Evolutionary conservation across 2,797 vertebrate genomes (phyloP), one percentile per base, ranked within the genome.

Genomic region (Sylvia borin): DNA sequence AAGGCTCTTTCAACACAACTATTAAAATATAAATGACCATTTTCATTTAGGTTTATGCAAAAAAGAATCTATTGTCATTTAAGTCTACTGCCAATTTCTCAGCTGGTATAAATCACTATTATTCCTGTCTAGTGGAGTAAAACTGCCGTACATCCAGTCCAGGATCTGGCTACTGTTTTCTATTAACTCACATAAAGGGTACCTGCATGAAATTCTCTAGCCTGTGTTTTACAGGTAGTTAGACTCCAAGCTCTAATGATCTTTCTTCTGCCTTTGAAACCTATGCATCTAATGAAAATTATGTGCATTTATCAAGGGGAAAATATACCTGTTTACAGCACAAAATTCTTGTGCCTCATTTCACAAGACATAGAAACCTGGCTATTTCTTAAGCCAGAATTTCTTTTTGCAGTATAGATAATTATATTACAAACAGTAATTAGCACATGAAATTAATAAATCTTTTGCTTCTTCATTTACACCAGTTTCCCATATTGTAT

Each of bases 401-500:
- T 85, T 84, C 54, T 92, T 92, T 88, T 94, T 68, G n/a, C 57
- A 54, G 50, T 55, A 93, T 71, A 85, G 74, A 55, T 91, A 90
- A 95, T 94, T 92, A 90, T 81, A 79, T 95, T 81, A 62, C 72
- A 77, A 91, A 91, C 66, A 88, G 79, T 45, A 72, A 89, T 94
- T 76, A 94, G 92, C 62, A 74, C 75, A 92, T 53, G n/a, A 92
- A 91, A 85, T 83, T 92, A 93, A 93, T 95, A 93, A 75, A 84
- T 68, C 81, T 81, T 76, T 90, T 88, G 68, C 93, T 95, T 91
- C 79, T 91, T 92, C 90, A 0, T 94, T 91, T 95, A 85, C 71
- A 92, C 36, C 42, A 50, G 40, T 77, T 93, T 91, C 91, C 72
- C 79, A 94, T 79, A 85, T 92, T 96, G 92, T 95, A 90, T 95